A percentile compares a stretch with the other conserved stretches of the same genome.
These are phyloP conservation scores for Narcine bancroftii DNA, from an alignment of 2,113 vertebrate genomes.

Conservation along the genomic window DNA sequence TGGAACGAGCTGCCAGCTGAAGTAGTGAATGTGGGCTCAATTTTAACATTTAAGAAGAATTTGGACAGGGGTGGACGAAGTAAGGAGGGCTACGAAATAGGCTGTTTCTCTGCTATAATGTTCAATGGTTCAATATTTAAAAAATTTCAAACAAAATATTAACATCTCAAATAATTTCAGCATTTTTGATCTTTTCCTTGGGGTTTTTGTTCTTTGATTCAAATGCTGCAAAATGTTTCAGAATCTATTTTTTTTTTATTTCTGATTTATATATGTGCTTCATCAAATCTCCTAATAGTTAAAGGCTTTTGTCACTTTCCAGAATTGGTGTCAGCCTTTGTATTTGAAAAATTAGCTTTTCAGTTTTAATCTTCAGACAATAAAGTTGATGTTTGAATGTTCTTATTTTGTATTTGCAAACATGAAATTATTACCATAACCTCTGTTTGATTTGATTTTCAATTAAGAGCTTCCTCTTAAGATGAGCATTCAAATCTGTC, in stretches of 20 bases:
- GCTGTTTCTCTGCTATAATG: too few species aligned
- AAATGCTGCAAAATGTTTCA: neutral
- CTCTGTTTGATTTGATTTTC: constrained; percentile 39
- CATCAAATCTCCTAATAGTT: neutral
- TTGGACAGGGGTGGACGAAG: too few species aligned
- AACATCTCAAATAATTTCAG: neutral
- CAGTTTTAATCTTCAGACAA: neutral
- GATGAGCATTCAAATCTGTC: neutral
- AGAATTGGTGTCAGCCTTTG: neutral
- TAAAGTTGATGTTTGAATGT: neutral
- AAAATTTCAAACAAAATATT: neutral
- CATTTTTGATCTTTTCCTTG: neutral
- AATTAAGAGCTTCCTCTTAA: neutral
- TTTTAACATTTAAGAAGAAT: too few species aligned
- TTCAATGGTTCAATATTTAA: too few species aligned
- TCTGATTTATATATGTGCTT: neutral
- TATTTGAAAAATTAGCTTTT: neutral
- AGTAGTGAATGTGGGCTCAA: too few species aligned
- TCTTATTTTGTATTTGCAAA: constrained; percentile 35
- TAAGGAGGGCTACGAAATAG: too few species aligned
- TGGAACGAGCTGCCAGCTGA: too few species aligned
- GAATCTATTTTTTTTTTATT: neutral
- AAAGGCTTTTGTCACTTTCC: neutral
- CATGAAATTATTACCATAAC: constrained; percentile 40
- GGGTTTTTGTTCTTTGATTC: neutral